Evolutionary conservation across 2,113 vertebrate species (phyloP).

Genomic region (Rhizomys pruinosus): DNA sequence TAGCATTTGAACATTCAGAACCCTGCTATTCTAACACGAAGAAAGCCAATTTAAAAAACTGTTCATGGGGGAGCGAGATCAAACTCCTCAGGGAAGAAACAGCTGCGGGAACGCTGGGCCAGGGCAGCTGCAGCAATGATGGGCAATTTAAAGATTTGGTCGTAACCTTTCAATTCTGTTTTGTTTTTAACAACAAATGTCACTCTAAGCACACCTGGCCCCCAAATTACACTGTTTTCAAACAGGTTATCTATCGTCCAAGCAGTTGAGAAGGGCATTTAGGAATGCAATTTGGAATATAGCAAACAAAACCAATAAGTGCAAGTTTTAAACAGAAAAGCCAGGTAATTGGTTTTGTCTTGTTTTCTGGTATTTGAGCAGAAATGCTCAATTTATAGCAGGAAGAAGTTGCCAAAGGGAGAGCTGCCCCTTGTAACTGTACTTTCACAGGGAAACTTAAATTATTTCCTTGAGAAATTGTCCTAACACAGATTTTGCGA

Average conservation of each 20-base stretch:
- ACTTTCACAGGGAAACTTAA: slow-evolving; percentile 46
- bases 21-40: neutral
- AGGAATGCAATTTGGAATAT: neutral
- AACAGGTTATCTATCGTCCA: slow-evolving; percentile 23
- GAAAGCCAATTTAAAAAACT: slow-evolving; percentile 3
- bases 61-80: neutral
- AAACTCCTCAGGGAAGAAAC: neutral
- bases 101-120: neutral
- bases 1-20: neutral
- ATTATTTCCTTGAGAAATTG: slow-evolving; percentile 22
- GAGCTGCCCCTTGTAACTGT: neutral
- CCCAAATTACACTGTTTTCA: neutral
- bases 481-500: neutral
- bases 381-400: neutral
- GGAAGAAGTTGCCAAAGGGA: neutral
- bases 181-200: slow-evolving; percentile 46
- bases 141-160: neutral
- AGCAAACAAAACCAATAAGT: neutral
- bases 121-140: neutral
- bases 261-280: neutral
- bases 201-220: neutral
- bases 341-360: neutral
- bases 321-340: neutral
- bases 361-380: neutral
- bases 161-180: slow-evolving; percentile 10